Conservation (phyloP, 30 jellyfish, hydroid and myxozoan species). For the Catostylus mosaicus region DNA sequence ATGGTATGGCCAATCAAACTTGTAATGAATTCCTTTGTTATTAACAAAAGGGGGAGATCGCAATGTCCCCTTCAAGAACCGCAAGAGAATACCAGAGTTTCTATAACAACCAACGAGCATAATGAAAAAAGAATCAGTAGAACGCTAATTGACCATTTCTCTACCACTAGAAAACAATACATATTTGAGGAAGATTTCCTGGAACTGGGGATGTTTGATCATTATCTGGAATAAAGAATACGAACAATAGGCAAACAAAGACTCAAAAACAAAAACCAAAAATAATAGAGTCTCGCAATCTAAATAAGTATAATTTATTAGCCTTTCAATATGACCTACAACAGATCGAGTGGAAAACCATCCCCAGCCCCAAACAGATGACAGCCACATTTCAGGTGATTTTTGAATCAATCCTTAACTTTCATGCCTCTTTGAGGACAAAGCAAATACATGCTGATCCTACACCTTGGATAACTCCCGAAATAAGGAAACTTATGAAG, state of each 20-base stretch:
- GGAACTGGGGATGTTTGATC: conserved; percentile 44
- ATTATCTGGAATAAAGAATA: conserved; percentile 22
- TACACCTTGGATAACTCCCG: conserved; percentile 44
- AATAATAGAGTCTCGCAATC: conserved; percentile 22
- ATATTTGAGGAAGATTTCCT: conserved; percentile 42
- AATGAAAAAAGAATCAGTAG: conserved; percentile 36
- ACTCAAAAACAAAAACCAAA: conserved; percentile 27
- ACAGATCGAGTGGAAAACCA: conserved; percentile 37
- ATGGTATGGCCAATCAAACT: too few species aligned
- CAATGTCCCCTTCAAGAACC: too few species aligned
- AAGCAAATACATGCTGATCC: conserved; percentile 13
- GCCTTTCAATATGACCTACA: conserved; percentile 24
- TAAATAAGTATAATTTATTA: conserved; percentile 2
- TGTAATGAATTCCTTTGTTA: too few species aligned
- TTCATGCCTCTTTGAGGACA: conserved; percentile 37
- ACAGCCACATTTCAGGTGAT: conserved; percentile 35
- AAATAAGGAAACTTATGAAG: conserved; percentile 18
- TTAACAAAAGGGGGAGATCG: too few species aligned
- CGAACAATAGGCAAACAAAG: conserved; percentile 33
- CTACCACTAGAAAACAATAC: conserved; percentile 54
- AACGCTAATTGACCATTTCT: conserved; percentile 50
- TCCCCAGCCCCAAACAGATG: conserved; percentile 29
- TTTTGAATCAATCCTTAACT: conserved; percentile 34
- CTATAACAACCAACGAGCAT: conserved; percentile 23
- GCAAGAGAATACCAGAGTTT: conserved; percentile 39